Percentiles rank a stretch among this genome's conserved stretches.
phyloP scores from a whole-genome alignment of 2,113 vertebrate species.

The Thunnus thynnus region DNA sequence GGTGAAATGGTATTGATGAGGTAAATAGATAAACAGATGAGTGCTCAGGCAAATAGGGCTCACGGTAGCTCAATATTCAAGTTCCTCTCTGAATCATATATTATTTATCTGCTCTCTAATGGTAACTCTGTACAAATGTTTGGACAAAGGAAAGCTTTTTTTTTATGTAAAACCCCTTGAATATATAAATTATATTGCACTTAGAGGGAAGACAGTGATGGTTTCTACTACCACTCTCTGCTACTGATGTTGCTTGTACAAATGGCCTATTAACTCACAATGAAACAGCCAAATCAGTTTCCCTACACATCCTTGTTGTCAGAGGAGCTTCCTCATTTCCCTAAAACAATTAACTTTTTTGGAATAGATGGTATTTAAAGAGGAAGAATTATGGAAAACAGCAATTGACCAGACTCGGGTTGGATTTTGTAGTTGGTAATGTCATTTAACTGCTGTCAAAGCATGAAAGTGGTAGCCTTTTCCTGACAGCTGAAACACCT shows the following conservation, averaged over 20 bases:
- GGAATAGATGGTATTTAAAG: too few relatives aligned
- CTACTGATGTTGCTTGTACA: background rate
- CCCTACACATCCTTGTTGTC: background rate
- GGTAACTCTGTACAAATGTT: background rate
- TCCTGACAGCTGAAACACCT: background rate
- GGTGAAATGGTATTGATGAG: slow-evolving; percentile 43
- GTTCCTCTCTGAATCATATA: slow-evolving; percentile 9
- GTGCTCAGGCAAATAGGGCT: slow-evolving; percentile 29
- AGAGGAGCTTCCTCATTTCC: too few relatives aligned
- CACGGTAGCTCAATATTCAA: slow-evolving; percentile 14
- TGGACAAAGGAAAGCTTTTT: background rate
- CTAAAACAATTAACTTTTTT: too few relatives aligned
- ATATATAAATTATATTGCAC: background rate
- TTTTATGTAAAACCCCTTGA: background rate
- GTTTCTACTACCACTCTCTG: background rate
- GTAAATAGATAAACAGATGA: slow-evolving; percentile 51
- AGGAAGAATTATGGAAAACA: background rate
- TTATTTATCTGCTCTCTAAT: background rate
- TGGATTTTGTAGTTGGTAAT: background rate
- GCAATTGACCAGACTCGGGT: background rate
- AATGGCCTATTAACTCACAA: slow-evolving; percentile 1
- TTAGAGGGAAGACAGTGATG: background rate
- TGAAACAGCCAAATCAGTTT: background rate
- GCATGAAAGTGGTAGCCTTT: too few relatives aligned
- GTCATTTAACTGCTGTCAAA: too few relatives aligned